Conservation (phyloP, 64 coral and sea anemone species). For the Dendronephthya gigantea region DNA sequence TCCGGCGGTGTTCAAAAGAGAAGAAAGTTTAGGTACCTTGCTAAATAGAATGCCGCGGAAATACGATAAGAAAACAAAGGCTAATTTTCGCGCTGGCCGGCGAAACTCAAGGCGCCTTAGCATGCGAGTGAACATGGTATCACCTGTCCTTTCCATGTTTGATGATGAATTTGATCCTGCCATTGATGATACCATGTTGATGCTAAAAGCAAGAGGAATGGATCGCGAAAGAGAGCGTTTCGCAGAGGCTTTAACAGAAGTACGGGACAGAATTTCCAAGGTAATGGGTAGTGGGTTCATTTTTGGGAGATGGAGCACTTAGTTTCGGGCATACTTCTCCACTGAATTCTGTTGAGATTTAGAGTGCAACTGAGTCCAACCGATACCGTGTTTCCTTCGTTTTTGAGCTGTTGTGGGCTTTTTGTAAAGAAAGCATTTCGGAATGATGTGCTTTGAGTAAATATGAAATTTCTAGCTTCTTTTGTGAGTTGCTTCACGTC, state of each 20-base stretch:
- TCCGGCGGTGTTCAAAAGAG: not conserved
- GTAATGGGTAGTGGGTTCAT: not conserved
- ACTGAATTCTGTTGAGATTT: too few relatives aligned
- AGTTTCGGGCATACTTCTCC: too few relatives aligned
- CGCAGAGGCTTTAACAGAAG: not conserved
- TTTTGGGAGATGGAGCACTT: too few relatives aligned
- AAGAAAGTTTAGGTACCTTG: not conserved
- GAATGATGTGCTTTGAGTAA: too few relatives aligned
- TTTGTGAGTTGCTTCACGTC: too few relatives aligned
- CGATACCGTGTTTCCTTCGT: too few relatives aligned
- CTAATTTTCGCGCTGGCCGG: not conserved
- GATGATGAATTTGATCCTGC: not conserved
- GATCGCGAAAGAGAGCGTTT: constrained; percentile 15
- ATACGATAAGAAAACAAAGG: constrained; percentile 9
- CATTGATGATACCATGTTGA: not conserved
- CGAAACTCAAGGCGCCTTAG: not conserved
- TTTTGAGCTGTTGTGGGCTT: too few relatives aligned
- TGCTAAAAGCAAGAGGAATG: not conserved
- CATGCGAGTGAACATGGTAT: not conserved
- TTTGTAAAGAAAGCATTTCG: too few relatives aligned
- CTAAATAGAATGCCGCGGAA: not conserved
- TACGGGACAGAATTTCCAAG: not conserved
- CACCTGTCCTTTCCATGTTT: not conserved
- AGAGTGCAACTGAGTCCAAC: too few relatives aligned
- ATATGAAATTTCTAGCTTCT: too few relatives aligned